Percentiles rank a stretch among this genome's conserved stretches.
Evolutionary conservation across 2,888 invertebrate genomes (phyloP).

Genomic region (Furcula furcula): DNA sequence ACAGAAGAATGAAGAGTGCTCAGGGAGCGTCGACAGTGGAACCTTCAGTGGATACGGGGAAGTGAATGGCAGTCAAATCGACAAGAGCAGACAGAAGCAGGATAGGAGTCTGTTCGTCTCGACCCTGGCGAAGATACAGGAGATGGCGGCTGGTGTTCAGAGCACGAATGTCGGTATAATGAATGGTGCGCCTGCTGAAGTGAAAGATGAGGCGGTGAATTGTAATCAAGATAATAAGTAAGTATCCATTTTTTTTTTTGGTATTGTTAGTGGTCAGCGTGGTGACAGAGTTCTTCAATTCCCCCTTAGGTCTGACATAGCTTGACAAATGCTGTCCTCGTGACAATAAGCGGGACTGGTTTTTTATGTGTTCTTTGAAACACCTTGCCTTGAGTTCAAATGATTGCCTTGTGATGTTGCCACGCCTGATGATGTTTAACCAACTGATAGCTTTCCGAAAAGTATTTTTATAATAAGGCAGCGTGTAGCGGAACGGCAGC

Average conservation of each 20-base stretch:
- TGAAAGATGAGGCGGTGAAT: slow-evolving; percentile 55
- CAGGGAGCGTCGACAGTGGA: slow-evolving; percentile 73
- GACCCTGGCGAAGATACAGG: slow-evolving; percentile 84
- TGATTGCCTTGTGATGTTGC: no score
- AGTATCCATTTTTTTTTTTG: slow-evolving; percentile 14
- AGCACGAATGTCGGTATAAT: slow-evolving; percentile 61
- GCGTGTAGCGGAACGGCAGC: no score
- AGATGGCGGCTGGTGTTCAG: slow-evolving; percentile 75
- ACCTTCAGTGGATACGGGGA: slow-evolving; percentile 73
- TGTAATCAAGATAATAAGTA: slow-evolving; percentile 73
- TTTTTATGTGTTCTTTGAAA: no score
- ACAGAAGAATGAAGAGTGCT: slow-evolving; percentile 71
- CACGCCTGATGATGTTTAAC: no score
- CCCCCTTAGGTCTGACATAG: no score
- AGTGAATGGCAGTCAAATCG: slow-evolving; percentile 62
- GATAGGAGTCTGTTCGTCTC: slow-evolving; percentile 80
- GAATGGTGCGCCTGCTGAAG: slow-evolving; percentile 68
- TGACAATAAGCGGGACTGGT: no score
- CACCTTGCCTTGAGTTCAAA: no score
- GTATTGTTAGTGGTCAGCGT: no score
- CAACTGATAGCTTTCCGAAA: no score
- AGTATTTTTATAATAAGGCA: no score
- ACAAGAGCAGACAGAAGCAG: slow-evolving; percentile 62
- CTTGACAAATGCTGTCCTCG: no score
- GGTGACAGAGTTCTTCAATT: no score